These are phyloP conservation scores for Metopolophium dirhodum DNA, from an alignment of 1,140 invertebrate genomes.

Conservation along the genomic window DNA sequence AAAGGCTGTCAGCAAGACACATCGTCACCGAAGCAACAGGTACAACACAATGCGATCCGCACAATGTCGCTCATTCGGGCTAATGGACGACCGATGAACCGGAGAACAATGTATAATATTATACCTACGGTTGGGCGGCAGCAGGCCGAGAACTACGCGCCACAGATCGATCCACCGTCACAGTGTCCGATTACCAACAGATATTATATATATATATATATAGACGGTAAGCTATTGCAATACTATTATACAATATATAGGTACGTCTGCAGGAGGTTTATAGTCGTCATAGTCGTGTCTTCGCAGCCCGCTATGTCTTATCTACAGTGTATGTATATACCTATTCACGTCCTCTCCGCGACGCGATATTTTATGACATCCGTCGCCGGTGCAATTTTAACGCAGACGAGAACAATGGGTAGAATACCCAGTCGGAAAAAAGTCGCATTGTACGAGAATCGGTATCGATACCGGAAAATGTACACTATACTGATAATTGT, in stretches of 20 bases:
- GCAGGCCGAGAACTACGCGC: background rate
- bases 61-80: background rate
- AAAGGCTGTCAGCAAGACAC: background rate
- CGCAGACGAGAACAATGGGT: background rate
- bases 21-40: background rate
- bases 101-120: background rate
- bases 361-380: background rate
- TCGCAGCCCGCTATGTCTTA: background rate
- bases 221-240: background rate
- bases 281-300: background rate
- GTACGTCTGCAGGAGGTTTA: background rate
- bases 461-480: background rate
- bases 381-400: background rate
- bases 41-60: background rate
- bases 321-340: no score
- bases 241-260: background rate
- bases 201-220: background rate
- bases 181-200: background rate
- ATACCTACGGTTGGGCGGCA: background rate
- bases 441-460: background rate
- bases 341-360: background rate
- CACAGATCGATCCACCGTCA: background rate
- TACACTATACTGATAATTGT: background rate
- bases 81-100: conserved; percentile 2
- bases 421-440: background rate